Conservation (phyloP, 37 sponge, comb jelly and placozoan species). For the Hormiphora californensis region DNA sequence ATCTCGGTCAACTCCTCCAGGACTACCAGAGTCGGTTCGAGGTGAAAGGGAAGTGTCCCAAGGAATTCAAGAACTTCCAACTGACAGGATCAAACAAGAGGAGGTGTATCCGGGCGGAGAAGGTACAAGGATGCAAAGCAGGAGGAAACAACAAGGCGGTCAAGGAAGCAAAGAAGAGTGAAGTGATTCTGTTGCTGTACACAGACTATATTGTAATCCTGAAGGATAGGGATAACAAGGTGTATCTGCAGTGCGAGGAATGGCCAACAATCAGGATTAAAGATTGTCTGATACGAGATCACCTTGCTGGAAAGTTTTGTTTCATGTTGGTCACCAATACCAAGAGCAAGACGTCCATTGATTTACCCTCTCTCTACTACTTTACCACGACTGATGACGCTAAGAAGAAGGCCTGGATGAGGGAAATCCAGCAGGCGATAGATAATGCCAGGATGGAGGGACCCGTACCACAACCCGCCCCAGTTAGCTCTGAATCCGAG, state of each 20-base stretch:
- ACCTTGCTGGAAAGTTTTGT: neutral
- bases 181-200: slow-evolving; percentile 46
- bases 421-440: neutral
- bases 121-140: slow-evolving; percentile 6
- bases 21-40: neutral
- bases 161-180: neutral
- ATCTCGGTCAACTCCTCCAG: too few species aligned
- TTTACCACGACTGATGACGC: neutral
- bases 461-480: neutral
- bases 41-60: slow-evolving; percentile 23
- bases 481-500: slow-evolving; percentile 36
- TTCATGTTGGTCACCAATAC: slow-evolving; percentile 52
- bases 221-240: slow-evolving; percentile 38
- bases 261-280: slow-evolving; percentile 22
- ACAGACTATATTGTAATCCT: slow-evolving; percentile 41
- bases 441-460: neutral
- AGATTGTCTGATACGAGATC: neutral
- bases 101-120: neutral
- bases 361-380: neutral
- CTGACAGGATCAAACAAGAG: slow-evolving; percentile 14
- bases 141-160: neutral
- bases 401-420: slow-evolving; percentile 33
- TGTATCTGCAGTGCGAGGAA: slow-evolving; percentile 38
- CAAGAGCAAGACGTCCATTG: neutral
- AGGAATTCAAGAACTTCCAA: slow-evolving; percentile 15